Conservation (phyloP, 2,888 invertebrate genomes). For the Exephanes ischioxanthus region DNA sequence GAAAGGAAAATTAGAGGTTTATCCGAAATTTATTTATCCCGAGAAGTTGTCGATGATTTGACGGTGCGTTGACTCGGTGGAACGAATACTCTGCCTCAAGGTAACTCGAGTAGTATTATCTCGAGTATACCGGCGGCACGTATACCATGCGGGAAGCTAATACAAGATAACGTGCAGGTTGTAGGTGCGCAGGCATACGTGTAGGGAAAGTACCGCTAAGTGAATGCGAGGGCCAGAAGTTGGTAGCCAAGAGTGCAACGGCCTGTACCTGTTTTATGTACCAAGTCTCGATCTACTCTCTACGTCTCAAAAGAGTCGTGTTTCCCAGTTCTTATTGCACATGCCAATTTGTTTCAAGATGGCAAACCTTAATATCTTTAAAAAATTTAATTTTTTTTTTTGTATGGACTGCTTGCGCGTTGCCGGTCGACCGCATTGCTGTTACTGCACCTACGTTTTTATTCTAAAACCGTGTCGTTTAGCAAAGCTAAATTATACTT, state of each 20-base stretch:
- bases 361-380: no score
- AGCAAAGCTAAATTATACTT: no score
- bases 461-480: not conserved
- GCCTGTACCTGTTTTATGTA: slow-evolving; percentile 77
- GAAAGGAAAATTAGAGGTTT: not conserved
- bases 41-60: slow-evolving; percentile 56
- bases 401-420: no score
- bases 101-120: slow-evolving; percentile 67
- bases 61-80: slow-evolving; percentile 61
- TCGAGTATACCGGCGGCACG: slow-evolving; percentile 31
- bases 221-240: slow-evolving; percentile 72
- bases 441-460: slow-evolving; percentile 46
- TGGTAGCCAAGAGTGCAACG: slow-evolving; percentile 79
- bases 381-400: no score
- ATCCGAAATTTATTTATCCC: not conserved
- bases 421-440: not conserved
- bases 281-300: not conserved
- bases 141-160: slow-evolving; percentile 35
- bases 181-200: slow-evolving; percentile 58
- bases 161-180: slow-evolving; percentile 34
- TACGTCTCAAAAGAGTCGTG: slow-evolving; percentile 8
- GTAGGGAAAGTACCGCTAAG: slow-evolving; percentile 78
- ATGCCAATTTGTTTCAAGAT: not conserved
- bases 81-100: slow-evolving; percentile 43
- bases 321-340: not conserved